Evolutionary conservation across 2,797 vertebrate genomes (phyloP).

Genomic region (Pogoniulus pusillus): DNA sequence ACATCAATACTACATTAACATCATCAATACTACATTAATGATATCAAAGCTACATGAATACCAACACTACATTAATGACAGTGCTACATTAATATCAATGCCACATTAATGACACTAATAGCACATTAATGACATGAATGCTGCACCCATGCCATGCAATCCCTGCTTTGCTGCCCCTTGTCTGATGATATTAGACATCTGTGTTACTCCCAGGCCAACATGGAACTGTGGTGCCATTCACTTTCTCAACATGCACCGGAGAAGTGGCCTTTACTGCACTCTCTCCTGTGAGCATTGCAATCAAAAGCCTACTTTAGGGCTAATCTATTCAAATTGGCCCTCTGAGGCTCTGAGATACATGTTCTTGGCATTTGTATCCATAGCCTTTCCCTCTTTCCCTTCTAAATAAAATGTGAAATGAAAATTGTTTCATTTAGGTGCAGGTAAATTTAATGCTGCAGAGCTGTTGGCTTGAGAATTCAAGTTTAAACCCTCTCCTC

Average conservation of each 20-base stretch:
- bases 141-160: not conserved
- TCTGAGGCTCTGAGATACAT: not conserved
- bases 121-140: not conserved
- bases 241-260: not conserved
- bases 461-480: slow-evolving; percentile 31
- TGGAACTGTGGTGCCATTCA: not conserved
- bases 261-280: not conserved
- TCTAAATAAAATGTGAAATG: slow-evolving; percentile 24
- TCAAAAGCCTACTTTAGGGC: not conserved
- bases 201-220: not conserved
- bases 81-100: no score
- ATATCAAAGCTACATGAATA: no score
- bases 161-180: not conserved
- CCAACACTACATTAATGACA: no score
- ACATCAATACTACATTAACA: no score
- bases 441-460: slow-evolving; percentile 13
- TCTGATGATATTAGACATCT: not conserved
- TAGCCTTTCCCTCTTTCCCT: not conserved
- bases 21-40: no score
- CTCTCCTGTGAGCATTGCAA: not conserved
- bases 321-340: not conserved
- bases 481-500: slow-evolving; percentile 9
- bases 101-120: no score
- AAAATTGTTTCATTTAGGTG: slow-evolving; percentile 17
- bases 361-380: slow-evolving; percentile 14